A percentile compares a stretch with the other conserved stretches of the same genome.
Conservation (phyloP, 2,797 vertebrate genomes). For the Ara ararauna region DNA sequence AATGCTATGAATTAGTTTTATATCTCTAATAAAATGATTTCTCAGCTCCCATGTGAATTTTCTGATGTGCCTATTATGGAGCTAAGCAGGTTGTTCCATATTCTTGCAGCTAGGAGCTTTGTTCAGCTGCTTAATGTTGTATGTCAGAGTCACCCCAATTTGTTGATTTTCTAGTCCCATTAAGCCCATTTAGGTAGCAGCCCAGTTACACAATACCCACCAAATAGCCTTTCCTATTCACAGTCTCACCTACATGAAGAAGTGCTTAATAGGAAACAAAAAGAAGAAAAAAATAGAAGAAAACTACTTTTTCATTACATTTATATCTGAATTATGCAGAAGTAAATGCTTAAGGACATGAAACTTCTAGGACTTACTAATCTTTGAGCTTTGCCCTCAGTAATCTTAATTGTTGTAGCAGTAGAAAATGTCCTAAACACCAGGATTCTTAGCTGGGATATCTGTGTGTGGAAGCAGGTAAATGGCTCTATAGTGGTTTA, state of each 20-base stretch:
- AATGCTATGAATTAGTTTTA: not conserved
- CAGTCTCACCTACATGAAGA: not conserved
- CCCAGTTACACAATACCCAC: not conserved
- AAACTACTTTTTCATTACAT: not conserved
- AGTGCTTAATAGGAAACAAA: not conserved
- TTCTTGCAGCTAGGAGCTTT: not conserved
- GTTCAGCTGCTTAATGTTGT: not conserved
- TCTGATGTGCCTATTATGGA: not conserved
- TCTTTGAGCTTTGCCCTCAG: not conserved
- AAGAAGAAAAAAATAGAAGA: not conserved
- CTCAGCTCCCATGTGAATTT: conserved; percentile 17
- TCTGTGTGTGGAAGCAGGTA: not conserved
- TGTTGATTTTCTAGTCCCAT: not conserved
- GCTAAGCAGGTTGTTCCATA: not conserved
- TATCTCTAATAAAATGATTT: conserved; percentile 31
- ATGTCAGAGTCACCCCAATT: conserved; percentile 17
- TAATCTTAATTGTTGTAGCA: not conserved
- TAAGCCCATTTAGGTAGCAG: not conserved
- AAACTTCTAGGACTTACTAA: not conserved
- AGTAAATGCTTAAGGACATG: not conserved
- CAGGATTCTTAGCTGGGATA: not conserved
- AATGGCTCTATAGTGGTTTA: not conserved
- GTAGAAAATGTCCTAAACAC: not conserved
- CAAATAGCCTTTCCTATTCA: not conserved
- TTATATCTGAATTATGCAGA: not conserved